A percentile compares a stretch with the other conserved stretches of the same genome.
Evolutionary conservation across 2,113 vertebrate species (phyloP).

Genomic region (Pangasianodon hypophthalmus): DNA sequence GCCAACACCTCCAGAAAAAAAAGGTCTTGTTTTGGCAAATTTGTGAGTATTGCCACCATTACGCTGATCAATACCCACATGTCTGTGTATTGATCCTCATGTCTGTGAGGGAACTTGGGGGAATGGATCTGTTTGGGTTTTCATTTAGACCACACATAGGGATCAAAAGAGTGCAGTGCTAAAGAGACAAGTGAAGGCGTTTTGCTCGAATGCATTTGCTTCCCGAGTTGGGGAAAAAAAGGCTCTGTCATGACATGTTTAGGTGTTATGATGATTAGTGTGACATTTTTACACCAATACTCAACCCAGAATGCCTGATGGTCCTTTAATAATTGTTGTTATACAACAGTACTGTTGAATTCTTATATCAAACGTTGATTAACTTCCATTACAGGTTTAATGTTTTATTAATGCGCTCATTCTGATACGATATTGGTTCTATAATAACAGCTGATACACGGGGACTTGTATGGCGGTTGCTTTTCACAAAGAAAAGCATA

Average conservation of each 20-base stretch:
- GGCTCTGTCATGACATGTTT: background rate
- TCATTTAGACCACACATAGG: conserved; percentile 57
- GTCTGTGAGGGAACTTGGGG: conserved; percentile 57
- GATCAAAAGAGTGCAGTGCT: conserved; percentile 52
- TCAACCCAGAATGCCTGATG: background rate
- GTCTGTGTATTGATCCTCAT: conserved; percentile 55
- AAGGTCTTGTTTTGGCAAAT: conserved; percentile 61
- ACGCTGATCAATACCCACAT: conserved; percentile 58
- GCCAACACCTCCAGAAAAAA: conserved; percentile 45
- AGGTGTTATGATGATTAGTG: background rate
- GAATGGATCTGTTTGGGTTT: conserved; percentile 63
- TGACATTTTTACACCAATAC: background rate
- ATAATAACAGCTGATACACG: background rate
- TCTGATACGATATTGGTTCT: background rate
- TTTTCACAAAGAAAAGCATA: background rate
- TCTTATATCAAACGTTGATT: background rate
- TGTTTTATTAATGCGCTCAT: background rate
- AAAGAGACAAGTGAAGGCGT: conserved; percentile 47
- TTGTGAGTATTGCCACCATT: conserved; percentile 58
- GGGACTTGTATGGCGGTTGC: background rate
- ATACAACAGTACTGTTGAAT: background rate
- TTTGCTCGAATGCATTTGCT: conserved; percentile 37
- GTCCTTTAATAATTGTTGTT: background rate
- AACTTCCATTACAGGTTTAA: background rate
- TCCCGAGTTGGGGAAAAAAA: background rate